Evolutionary conservation across 1,140 invertebrate genomes (phyloP).

Genomic region (Doryteuthis pealeii): DNA sequence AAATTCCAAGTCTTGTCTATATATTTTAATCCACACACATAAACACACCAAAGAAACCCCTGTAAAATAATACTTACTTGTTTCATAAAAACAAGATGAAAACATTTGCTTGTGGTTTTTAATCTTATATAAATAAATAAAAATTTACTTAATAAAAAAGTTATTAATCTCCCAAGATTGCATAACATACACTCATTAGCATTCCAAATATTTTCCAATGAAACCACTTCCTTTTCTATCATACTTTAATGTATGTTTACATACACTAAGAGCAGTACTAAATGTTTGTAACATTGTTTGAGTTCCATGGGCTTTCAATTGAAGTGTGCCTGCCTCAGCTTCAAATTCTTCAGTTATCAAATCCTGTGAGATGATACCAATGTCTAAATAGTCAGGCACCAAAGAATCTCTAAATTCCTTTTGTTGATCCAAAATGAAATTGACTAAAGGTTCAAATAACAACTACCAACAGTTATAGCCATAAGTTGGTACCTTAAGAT

Average conservation of each 20-base stretch:
- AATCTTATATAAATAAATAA: too few relatives aligned
- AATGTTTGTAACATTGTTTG: constrained; percentile 41
- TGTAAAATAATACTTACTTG: too few relatives aligned
- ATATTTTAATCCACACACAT: too few relatives aligned
- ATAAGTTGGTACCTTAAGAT: constrained; percentile 32
- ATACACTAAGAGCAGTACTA: constrained; percentile 30
- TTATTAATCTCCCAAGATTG: too few relatives aligned
- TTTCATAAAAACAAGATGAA: too few relatives aligned
- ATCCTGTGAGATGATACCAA: constrained; percentile 26
- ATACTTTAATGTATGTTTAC: constrained; percentile 32
- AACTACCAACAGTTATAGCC: constrained; percentile 25
- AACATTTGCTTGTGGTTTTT: too few relatives aligned
- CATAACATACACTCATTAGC: too few relatives aligned
- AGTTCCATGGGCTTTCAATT: constrained; percentile 31
- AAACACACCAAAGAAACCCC: too few relatives aligned
- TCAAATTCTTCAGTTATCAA: constrained; percentile 33
- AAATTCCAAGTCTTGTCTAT: too few relatives aligned
- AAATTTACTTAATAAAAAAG: too few relatives aligned
- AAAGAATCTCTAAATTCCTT: constrained; percentile 9
- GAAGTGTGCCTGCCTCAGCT: constrained; percentile 43
- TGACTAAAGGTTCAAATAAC: constrained; percentile 29
- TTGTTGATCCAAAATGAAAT: constrained; percentile 34
- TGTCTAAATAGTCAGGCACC: constrained; percentile 24
- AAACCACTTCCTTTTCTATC: too few relatives aligned
- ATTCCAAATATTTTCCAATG: too few relatives aligned